Conservation (phyloP, 1,140 invertebrate genomes). For the Aphaenogaster floridana region DNA sequence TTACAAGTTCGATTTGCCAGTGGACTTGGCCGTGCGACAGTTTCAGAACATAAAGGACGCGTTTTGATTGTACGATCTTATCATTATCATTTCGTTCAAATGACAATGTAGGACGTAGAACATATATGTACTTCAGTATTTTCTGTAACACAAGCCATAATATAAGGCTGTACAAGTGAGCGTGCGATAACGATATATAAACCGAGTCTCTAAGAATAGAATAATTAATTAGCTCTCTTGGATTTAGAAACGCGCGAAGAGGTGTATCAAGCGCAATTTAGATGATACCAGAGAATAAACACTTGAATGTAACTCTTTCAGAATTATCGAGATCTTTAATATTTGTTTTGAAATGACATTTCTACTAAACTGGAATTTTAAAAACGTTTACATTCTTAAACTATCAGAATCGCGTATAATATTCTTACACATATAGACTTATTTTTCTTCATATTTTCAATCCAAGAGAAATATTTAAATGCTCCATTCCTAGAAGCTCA, state of each 20-base stretch:
- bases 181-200: constrained; percentile 7
- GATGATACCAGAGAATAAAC: neutral
- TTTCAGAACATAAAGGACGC: constrained; percentile 99
- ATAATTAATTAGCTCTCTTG: constrained; percentile 15
- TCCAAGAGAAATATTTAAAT: neutral
- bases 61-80: constrained; percentile 89
- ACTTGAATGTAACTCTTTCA: neutral
- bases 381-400: neutral
- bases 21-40: constrained; percentile 97
- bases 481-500: neutral
- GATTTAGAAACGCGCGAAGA: neutral
- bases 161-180: neutral
- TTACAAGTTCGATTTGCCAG: constrained; percentile 97
- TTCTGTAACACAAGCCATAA: constrained; percentile 31
- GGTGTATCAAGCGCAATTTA: neutral
- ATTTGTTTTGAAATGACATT: neutral
- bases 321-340: neutral
- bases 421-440: neutral
- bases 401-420: neutral
- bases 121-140: constrained; percentile 31
- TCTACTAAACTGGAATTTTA: neutral
- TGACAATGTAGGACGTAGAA: constrained; percentile 15
- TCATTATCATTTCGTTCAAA: constrained; percentile 28
- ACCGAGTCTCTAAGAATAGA: constrained; percentile 8
- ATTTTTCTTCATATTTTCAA: neutral